Conservation (phyloP, 2,888 invertebrate species). For the Zeuzera pyrina region DNA sequence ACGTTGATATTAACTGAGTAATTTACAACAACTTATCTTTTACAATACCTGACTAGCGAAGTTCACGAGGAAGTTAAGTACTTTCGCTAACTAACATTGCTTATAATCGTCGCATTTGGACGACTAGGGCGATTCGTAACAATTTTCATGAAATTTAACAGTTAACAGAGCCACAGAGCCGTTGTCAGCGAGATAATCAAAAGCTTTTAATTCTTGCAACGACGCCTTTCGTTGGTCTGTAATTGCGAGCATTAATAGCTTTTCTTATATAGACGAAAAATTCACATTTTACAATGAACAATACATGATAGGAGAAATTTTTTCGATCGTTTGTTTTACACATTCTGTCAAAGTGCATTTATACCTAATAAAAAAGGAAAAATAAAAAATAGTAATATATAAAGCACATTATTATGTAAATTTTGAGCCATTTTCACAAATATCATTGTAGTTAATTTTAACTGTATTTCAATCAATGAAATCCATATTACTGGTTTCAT, state of each 20-base stretch:
- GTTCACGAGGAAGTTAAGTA: slow-evolving; percentile 20
- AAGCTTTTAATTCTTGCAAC: slow-evolving; percentile 29
- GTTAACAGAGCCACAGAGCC: slow-evolving; percentile 27
- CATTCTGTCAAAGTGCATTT: too few species aligned
- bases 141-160: slow-evolving; percentile 21
- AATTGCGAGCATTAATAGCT: not conserved
- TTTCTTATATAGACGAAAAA: not conserved
- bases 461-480: too few species aligned
- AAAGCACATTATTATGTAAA: too few species aligned
- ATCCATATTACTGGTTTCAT: too few species aligned
- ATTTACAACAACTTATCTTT: slow-evolving; percentile 16
- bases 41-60: slow-evolving; percentile 14
- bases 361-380: too few species aligned
- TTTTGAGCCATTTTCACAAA: too few species aligned
- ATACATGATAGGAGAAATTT: too few species aligned
- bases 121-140: slow-evolving; percentile 19
- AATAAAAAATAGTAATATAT: too few species aligned
- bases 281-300: too few species aligned
- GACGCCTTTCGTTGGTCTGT: not conserved
- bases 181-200: slow-evolving; percentile 22
- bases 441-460: too few species aligned
- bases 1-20: slow-evolving; percentile 9
- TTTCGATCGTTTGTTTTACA: too few species aligned
- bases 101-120: slow-evolving; percentile 29
- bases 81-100: slow-evolving; percentile 26